Conservation (phyloP, 1,140 invertebrate genomes). For the Ceratina calcarata region DNA sequence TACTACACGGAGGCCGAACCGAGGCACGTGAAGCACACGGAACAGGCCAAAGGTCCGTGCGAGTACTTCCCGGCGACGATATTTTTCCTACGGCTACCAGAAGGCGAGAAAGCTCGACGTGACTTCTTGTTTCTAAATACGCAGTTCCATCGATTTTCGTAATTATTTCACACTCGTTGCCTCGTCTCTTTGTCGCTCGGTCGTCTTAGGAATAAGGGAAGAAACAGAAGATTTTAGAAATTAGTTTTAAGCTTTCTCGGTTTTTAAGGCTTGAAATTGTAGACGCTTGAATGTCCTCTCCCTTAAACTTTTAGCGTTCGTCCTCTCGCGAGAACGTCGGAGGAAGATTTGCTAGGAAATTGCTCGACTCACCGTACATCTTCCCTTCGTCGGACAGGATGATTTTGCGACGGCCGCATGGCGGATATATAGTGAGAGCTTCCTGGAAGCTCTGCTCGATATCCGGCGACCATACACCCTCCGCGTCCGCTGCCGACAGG, state of each 20-base stretch:
- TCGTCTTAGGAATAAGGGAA: no score
- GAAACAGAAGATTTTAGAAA: no score
- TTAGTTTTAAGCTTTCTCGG: no score
- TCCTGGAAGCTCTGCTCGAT: slow-evolving; percentile 99
- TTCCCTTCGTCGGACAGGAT: slow-evolving; percentile 99
- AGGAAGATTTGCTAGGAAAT: slow-evolving; percentile 70
- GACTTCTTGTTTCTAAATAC: no score
- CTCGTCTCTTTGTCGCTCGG: no score
- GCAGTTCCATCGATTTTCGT: no score
- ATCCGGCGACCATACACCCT: slow-evolving; percentile 99
- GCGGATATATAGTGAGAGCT: slow-evolving; percentile 99
- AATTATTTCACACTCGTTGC: no score
- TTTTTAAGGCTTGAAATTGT: no score
- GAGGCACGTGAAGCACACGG: slow-evolving; percentile 42
- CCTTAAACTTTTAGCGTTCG: no score
- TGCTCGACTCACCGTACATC: slow-evolving; percentile 98
- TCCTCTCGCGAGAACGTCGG: neutral
- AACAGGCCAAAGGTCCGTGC: slow-evolving; percentile 76
- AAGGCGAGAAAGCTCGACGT: no score
- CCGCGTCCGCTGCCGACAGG: slow-evolving; percentile 95
- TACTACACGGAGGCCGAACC: slow-evolving; percentile 51
- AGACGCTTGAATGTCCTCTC: no score
- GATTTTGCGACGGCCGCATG: slow-evolving; percentile 99
- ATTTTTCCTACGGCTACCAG: slow-evolving; percentile 3
- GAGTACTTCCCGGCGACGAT: neutral